phyloP scores from a whole-genome alignment of 2,888 invertebrate species.

The Leptinotarsa rubiginosa region DNA sequence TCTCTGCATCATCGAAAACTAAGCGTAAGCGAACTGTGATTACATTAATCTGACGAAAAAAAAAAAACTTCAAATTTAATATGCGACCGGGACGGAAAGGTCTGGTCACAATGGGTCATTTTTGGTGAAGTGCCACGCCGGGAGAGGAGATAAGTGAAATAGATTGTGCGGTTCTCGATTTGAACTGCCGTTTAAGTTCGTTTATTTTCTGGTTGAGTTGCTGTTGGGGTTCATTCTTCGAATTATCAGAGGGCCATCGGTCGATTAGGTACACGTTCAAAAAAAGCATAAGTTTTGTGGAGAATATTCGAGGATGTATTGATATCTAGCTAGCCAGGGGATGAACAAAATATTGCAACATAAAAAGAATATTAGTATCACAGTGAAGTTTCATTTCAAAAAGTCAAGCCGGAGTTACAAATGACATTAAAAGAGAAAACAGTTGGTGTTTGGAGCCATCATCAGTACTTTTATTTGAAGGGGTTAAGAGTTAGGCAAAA shows the following conservation, averaged over 20 bases:
- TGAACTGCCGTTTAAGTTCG: conserved; percentile 1
- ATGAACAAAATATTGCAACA: too few species aligned
- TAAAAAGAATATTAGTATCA: too few species aligned
- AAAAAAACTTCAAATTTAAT: conserved; percentile 23
- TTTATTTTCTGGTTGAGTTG: conserved; percentile 7
- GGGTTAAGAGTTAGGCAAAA: too few species aligned
- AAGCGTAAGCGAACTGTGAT: conserved; percentile 27
- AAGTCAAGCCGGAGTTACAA: too few species aligned
- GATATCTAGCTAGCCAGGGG: too few species aligned
- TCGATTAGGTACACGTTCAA: background rate
- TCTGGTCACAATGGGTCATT: conserved; percentile 14
- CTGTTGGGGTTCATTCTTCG: background rate
- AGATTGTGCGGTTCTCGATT: conserved; percentile 27
- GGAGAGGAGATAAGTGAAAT: conserved; percentile 28
- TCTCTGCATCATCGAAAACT: conserved; percentile 1
- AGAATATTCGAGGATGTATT: too few species aligned
- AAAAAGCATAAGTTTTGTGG: too few species aligned
- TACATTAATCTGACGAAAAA: conserved; percentile 39
- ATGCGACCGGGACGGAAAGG: conserved; percentile 7
- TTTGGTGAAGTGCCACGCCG: conserved; percentile 6
- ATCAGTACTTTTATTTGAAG: too few species aligned
- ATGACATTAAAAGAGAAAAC: too few species aligned
- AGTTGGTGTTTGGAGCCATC: too few species aligned
- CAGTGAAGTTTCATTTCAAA: too few species aligned
- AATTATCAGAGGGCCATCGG: background rate